Percentiles rank a stretch among this genome's conserved stretches.
Evolutionary conservation across 2,113 vertebrate genomes (phyloP).

Genomic region (Gymnogyps californianus): DNA sequence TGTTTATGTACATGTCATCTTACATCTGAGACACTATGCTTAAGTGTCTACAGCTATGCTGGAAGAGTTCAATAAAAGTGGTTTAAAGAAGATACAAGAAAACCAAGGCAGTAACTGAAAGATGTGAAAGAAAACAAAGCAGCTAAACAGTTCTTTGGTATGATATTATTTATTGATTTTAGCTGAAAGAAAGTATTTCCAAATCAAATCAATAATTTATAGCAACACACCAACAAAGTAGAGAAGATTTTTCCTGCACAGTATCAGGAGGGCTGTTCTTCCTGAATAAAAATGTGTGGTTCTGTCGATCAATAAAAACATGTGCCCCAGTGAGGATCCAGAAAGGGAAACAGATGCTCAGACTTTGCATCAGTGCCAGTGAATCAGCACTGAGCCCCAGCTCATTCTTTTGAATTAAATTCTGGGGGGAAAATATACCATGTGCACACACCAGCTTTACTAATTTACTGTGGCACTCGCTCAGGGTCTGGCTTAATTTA

Average conservation of each 20-base stretch:
- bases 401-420: slow-evolving; percentile 41
- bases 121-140: slow-evolving; percentile 45
- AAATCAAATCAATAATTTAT: slow-evolving; percentile 63
- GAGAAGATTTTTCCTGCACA: slow-evolving; percentile 24
- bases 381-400: not conserved
- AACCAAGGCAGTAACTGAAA: not conserved
- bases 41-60: not conserved
- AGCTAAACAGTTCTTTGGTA: slow-evolving; percentile 54
- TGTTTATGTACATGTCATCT: not conserved
- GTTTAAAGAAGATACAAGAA: not conserved
- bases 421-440: not conserved
- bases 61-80: not conserved
- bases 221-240: slow-evolving; percentile 8
- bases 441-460: not conserved
- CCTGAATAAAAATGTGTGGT: slow-evolving; percentile 54
- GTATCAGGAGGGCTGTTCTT: not conserved
- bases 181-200: slow-evolving; percentile 56
- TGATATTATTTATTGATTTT: slow-evolving; percentile 68
- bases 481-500: slow-evolving; percentile 21
- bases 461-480: slow-evolving; percentile 47
- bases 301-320: slow-evolving; percentile 20
- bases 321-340: slow-evolving; percentile 27
- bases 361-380: not conserved
- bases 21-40: not conserved
- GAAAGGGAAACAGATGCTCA: slow-evolving; percentile 32